Conservation (phyloP, 2,797 vertebrate genomes). For the Pagetopsis macropterus region DNA sequence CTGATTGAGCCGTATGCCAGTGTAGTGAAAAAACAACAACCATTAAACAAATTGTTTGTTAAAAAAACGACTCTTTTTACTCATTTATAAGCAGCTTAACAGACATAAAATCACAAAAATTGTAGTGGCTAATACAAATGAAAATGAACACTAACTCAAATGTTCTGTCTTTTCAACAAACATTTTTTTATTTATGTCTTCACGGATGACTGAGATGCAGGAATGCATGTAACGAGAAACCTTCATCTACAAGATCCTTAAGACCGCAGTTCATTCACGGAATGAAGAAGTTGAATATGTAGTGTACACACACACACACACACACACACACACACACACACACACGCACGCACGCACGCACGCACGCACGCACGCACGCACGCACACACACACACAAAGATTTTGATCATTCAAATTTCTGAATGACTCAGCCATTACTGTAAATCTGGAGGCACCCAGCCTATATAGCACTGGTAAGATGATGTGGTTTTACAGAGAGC, state of each 20-base stretch:
- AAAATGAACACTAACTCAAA: conserved; percentile 20
- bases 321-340: neutral
- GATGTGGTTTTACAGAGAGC: neutral
- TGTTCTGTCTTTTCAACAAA: conserved; percentile 46
- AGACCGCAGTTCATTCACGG: conserved; percentile 20
- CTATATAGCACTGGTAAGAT: neutral
- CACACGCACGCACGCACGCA: neutral
- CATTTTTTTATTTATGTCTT: conserved; percentile 49
- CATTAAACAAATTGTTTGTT: neutral
- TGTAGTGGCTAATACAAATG: neutral
- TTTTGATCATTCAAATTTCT: conserved; percentile 26
- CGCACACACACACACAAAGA: neutral
- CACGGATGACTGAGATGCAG: conserved; percentile 63
- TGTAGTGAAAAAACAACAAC: conserved; percentile 2
- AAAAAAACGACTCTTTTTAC: no score
- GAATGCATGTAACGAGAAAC: conserved; percentile 56
- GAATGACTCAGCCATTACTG: conserved; percentile 7
- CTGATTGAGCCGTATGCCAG: conserved; percentile 27
- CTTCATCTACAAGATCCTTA: conserved; percentile 54
- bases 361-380: neutral
- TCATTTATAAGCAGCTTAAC: neutral
- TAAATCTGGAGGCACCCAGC: neutral
- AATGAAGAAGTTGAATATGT: conserved; percentile 14
- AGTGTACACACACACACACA: neutral
- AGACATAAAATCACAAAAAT: conserved; percentile 20